A percentile compares a stretch with the other conserved stretches of the same genome.
These are phyloP conservation scores for Cryptosula pallasiana DNA, from an alignment of 2,888 invertebrate genomes.

Conservation along the genomic window DNA sequence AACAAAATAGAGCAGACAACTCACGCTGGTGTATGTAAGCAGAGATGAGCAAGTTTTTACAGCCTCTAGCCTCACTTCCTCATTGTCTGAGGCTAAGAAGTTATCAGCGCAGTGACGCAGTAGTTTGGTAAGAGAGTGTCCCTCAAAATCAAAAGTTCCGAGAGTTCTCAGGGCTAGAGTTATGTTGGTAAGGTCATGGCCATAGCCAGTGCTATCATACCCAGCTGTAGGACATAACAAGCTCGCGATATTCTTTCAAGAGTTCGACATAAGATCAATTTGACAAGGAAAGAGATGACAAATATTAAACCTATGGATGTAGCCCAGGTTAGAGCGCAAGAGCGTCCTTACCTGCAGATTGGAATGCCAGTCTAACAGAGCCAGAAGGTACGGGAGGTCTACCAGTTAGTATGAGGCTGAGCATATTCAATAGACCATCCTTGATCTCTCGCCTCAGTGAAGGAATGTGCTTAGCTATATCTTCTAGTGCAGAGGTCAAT, in stretches of 20 bases:
- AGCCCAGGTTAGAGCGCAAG: no score
- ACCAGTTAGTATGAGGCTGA: conserved; percentile 84
- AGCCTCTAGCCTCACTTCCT: conserved; percentile 86
- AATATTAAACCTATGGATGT: no score
- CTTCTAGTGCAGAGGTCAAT: conserved; percentile 81
- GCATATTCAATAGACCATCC: conserved; percentile 82
- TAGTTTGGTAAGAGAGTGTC: conserved; percentile 83
- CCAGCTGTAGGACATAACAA: background rate
- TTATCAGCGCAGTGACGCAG: conserved; percentile 86
- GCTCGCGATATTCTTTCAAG: no score
- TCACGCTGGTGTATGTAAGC: conserved; percentile 68
- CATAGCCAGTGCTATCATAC: conserved; percentile 7
- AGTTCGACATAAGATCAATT: no score
- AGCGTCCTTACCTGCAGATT: conserved; percentile 24
- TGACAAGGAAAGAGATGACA: no score
- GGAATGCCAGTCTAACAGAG: conserved; percentile 33
- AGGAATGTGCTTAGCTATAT: conserved; percentile 82
- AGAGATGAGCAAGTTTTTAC: conserved; percentile 88
- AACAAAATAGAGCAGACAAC: conserved; percentile 55
- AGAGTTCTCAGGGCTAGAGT: conserved; percentile 87
- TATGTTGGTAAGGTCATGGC: conserved; percentile 70
- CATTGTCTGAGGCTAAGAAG: conserved; percentile 82
- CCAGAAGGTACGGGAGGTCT: conserved; percentile 68
- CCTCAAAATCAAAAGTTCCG: conserved; percentile 83
- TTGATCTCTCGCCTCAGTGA: conserved; percentile 82